Conservation (phyloP, 2,888 invertebrate species). For the Drosophila prostipennis region DNA sequence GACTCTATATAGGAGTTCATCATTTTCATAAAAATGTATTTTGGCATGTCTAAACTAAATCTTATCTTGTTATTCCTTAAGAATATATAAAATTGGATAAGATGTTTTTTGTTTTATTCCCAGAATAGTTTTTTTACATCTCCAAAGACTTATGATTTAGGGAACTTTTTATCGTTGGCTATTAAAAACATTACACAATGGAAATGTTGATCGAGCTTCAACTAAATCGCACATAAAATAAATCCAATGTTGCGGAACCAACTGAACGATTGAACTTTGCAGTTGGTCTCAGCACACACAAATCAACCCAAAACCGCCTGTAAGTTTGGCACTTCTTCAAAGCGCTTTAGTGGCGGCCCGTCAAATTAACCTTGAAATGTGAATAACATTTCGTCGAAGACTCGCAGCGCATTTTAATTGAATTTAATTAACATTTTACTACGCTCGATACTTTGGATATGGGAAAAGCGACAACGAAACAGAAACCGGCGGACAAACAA, state of each 20-base stretch:
- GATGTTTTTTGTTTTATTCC: not conserved
- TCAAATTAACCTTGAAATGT: conserved; percentile 76
- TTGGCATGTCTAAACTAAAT: too few species aligned
- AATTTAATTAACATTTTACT: conserved; percentile 77
- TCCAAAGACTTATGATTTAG: not conserved
- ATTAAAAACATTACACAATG: conserved; percentile 58
- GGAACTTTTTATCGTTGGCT: conserved; percentile 16
- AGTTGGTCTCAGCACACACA: conserved; percentile 28
- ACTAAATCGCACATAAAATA: conserved; percentile 44
- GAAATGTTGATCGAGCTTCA: conserved; percentile 20
- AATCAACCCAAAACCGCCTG: conserved; percentile 15
- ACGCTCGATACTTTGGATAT: conserved; percentile 75
- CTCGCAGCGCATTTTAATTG: conserved; percentile 77
- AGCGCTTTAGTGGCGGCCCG: conserved; percentile 47
- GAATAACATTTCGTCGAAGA: conserved; percentile 80
- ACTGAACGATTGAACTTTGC: conserved; percentile 44
- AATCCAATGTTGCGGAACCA: conserved; percentile 75
- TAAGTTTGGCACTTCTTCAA: conserved; percentile 72
- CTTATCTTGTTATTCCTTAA: too few species aligned
- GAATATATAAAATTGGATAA: too few species aligned
- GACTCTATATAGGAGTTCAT: too few species aligned
- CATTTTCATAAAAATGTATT: too few species aligned
- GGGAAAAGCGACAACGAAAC: conserved; percentile 58
- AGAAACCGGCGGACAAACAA: conserved; percentile 23
- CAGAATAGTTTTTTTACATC: not conserved